Percentiles rank a stretch among this genome's conserved stretches.
Conservation (phyloP, 2,113 vertebrate genomes). For the Eptesicus fuscus region DNA sequence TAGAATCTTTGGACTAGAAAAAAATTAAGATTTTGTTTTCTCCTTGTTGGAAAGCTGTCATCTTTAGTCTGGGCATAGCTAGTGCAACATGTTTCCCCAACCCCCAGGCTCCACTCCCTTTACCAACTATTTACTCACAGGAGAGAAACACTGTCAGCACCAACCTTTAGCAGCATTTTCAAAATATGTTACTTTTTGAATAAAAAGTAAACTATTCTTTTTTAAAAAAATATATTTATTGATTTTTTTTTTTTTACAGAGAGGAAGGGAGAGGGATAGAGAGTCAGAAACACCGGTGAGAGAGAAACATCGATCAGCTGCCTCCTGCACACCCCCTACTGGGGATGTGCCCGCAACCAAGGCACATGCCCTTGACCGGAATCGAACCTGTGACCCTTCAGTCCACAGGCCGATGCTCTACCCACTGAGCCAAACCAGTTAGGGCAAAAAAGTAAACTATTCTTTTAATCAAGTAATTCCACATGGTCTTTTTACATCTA, state of each 20-base stretch:
- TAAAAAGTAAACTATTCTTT: background rate
- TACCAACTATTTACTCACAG: background rate
- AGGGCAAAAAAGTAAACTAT: background rate
- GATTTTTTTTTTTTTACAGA: too few species aligned
- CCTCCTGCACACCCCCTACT: too few species aligned
- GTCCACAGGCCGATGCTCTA: too few species aligned
- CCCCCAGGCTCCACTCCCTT: background rate
- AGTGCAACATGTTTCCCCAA: background rate
- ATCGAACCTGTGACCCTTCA: too few species aligned
- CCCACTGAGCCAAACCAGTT: too few species aligned
- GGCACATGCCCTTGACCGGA: too few species aligned
- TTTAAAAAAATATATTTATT: too few species aligned
- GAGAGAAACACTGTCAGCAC: background rate
- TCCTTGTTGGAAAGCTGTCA: background rate
- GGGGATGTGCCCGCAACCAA: too few species aligned
- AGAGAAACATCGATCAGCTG: too few species aligned
- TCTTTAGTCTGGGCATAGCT: background rate
- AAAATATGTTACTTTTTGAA: conserved; percentile 11
- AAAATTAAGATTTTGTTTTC: background rate
- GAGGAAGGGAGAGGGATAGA: too few species aligned
- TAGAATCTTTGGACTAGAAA: conserved; percentile 27
- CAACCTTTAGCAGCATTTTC: conserved; percentile 59
- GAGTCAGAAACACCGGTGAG: too few species aligned
- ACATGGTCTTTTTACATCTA: background rate
- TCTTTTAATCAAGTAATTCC: conserved; percentile 4